phyloP scores from a whole-genome alignment of 37 sponge, comb jelly and placozoan species.

The Cliona cf. orientalis region DNA sequence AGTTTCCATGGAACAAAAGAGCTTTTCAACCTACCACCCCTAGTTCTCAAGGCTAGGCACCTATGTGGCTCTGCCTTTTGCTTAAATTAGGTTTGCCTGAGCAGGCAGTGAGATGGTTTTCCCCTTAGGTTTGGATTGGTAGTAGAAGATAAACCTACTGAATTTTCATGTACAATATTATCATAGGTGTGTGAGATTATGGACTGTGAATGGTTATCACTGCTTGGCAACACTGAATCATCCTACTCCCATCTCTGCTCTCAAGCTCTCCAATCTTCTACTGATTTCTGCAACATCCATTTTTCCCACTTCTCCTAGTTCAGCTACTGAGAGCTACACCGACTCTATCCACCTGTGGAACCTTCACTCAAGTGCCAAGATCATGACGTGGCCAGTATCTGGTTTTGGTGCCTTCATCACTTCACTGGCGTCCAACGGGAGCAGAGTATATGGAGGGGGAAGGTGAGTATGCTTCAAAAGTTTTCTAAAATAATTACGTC shows the following conservation, averaged over 20 bases:
- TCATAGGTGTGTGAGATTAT: conserved; percentile 60
- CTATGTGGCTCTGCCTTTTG: too few species aligned
- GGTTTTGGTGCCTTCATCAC: conserved; percentile 23
- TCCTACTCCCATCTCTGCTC: conserved; percentile 25
- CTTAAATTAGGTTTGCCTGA: too few species aligned
- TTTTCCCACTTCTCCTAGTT: too few species aligned
- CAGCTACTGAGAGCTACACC: too few species aligned
- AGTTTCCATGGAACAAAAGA: too few species aligned
- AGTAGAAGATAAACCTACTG: conserved; percentile 9
- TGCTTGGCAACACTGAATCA: conserved; percentile 29
- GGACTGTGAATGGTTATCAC: conserved; percentile 33
- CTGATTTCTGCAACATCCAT: too few species aligned
- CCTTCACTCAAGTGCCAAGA: conserved; percentile 1
- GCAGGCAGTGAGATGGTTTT: too few species aligned
- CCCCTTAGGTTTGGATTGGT: too few species aligned
- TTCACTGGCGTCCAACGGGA: conserved; percentile 7
- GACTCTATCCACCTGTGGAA: conserved; percentile 19
- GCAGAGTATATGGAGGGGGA: conserved; percentile 53
- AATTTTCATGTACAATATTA: background rate
- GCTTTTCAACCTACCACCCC: too few species aligned
- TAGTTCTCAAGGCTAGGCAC: too few species aligned
- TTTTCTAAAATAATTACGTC: too few species aligned
- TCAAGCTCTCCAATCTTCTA: conserved; percentile 57
- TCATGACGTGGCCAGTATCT: conserved; percentile 36
- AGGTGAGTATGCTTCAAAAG: too few species aligned